Base-by-base conservation (phyloP, 2,888 invertebrate species). In the Crioceris asparagi region DNA sequence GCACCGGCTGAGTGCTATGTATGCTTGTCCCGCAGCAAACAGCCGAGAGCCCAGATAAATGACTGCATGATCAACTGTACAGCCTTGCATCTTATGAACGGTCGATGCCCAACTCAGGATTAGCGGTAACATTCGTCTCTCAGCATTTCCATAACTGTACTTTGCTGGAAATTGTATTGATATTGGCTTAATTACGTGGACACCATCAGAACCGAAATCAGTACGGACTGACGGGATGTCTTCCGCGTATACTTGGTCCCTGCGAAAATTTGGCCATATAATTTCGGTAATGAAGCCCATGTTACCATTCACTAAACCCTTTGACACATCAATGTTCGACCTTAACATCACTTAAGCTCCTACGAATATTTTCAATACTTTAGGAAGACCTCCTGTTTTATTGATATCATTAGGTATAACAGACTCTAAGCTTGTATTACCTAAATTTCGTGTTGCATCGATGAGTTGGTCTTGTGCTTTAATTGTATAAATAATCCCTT, bases 1-100 rank as follows among this genome's bases (percentile, higher is more conserved):
- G 16, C 46, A 46, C 32, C 51, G 36, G 45, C 51, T 51, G 18
- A 51, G 39, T 27, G 54, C 52, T n/a, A 55, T 51, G 40, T 52
- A 55, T 17, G 52, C 51, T 47, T 54, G 52, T 25, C 50, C 52
- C 27, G 15, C 32, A 35, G 40, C 47, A 44, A 54, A 50, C 21
- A 50, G 21, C n/a, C 21, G 11, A 25, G 29, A 11, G 11, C 29
- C 29, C 14, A 29, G 29, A 7, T 34, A 34, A 3, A 34, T n/a
- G 21, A 25, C 34, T 25, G 34, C 23, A 34, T 34, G 4, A 43
- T 34, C 48, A 17, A 47, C 48, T 35, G 45, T 29, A 29, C 29
- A 40, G 41, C 48, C 44, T 44, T 51, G 36, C 45, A 52, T 46
- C 25, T 45, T 45, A 26, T 46, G 39, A 3, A 44, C 37, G 5